Evolutionary conservation across 2,113 vertebrate genomes (phyloP), one percentile per base, ranked within the genome.

Genomic region (Nycticryphes semicollaris): DNA sequence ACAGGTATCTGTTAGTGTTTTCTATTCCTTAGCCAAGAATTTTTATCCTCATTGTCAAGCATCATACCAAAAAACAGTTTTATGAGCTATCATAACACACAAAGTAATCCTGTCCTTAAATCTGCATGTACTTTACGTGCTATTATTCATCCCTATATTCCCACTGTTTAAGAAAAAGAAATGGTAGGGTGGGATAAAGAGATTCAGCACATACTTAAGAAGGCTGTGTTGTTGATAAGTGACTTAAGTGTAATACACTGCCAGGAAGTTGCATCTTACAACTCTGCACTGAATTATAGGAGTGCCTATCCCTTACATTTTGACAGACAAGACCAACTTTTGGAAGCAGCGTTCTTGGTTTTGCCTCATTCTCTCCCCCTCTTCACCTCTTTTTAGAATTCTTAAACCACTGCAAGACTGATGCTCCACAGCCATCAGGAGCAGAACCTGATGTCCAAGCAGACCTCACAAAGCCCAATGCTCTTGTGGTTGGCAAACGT

Each of bases 391-490:
- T 28, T 35, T 5, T 7, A 19, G 21, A 69, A 43, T n/a, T 80
- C 24, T 15, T 27, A 63, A 35, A 14, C 48, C 16, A 6, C 27
- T 33, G 14, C n/a, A 69, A n/a, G 9, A 17, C 23, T 78, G 1
- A 1, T 4, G 11, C 16, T 47, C 53, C 23, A 31, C 23, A 7
- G 10, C 16, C 21, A 11, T 8, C 28, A 43, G 10, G 4, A 89
- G 6, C 5, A 1, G 17, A 53, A 23, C 19, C 33, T 37, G 22
- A 7, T 15, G 7, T 15, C 37, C 25, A 39, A 17, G 78, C 23
- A 73, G 12, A 6, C 12, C 33, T 15, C 0, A 0, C 30, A 12
- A 21, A 75, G 22, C 35, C 23, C 17, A 17, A 0, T 0, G 4
- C 22, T 27, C 18, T 39, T 9, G 8, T 1, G 0, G 21, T 4